Percentiles rank a stretch among this genome's conserved stretches.
Conservation (phyloP, 2,113 vertebrate species). For the Gallinago media region DNA sequence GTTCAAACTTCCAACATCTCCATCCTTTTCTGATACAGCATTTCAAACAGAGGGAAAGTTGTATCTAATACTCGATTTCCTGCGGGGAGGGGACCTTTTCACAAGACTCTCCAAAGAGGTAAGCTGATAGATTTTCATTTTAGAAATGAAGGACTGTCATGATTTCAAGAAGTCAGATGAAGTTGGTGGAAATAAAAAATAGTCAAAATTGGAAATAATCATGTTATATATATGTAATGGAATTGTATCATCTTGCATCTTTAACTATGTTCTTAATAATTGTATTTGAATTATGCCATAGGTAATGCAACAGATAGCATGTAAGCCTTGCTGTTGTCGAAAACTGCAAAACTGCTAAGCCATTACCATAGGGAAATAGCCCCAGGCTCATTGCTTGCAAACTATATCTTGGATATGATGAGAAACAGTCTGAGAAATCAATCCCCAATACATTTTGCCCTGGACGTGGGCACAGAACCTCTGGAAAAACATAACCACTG, state of each 20-base stretch:
- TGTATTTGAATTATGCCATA: background rate
- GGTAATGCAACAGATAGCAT: background rate
- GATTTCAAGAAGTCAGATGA: background rate
- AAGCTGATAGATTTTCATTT: background rate
- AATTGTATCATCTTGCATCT: background rate
- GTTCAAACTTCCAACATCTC: background rate
- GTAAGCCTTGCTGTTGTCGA: background rate
- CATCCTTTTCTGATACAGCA: constrained; percentile 78
- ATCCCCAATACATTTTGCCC: background rate
- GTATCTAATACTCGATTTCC: constrained; percentile 96
- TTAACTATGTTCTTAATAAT: background rate
- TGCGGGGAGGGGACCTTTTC: constrained; percentile 95
- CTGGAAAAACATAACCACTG: background rate
- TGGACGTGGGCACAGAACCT: background rate
- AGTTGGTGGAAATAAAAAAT: background rate
- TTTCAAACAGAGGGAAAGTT: constrained; percentile 98
- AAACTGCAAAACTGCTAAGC: background rate
- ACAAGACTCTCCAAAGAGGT: constrained; percentile 97
- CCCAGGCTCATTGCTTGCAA: background rate
- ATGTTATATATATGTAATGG: background rate
- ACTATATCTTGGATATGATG: background rate
- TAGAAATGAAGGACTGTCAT: background rate
- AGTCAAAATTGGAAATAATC: background rate
- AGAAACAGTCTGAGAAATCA: background rate
- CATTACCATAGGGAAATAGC: background rate